Conservation (phyloP, 2,113 vertebrate genomes). For the Rhodinocichla rosea region DNA sequence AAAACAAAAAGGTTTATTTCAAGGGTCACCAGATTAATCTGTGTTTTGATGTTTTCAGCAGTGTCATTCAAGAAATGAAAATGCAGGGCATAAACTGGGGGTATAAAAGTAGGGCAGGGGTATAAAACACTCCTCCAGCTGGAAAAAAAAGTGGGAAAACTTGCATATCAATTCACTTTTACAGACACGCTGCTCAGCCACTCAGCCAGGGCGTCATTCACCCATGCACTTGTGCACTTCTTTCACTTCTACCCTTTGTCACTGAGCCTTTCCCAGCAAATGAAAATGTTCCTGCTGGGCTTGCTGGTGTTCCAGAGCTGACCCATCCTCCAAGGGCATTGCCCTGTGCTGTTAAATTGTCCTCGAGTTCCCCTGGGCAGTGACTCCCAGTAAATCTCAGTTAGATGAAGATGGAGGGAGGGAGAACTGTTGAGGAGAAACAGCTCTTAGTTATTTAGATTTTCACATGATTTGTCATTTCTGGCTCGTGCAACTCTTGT, state of each 20-base stretch:
- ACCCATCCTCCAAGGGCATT: not conserved
- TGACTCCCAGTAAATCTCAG: not conserved
- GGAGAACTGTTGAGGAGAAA: not conserved
- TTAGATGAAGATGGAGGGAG: not conserved
- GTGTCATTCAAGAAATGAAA: not conserved
- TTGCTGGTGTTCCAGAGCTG: not conserved
- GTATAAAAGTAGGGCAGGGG: not conserved
- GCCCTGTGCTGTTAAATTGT: not conserved
- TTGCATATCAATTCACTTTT: not conserved
- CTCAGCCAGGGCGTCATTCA: not conserved
- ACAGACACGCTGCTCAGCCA: not conserved
- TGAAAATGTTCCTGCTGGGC: not conserved
- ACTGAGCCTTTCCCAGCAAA: not conserved
- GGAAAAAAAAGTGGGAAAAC: not conserved
- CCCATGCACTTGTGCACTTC: not conserved
- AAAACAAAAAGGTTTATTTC: not conserved
- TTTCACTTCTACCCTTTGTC: not conserved
- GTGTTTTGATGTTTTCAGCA: not conserved
- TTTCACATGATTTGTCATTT: not conserved
- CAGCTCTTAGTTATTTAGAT: not conserved
- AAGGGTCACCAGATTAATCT: not conserved
- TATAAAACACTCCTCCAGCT: not conserved
- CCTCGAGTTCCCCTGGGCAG: not conserved
- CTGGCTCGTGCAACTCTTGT: not conserved
- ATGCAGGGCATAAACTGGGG: not conserved